Conservation (phyloP, 2,888 invertebrate species). For the Sycophila texana region DNA sequence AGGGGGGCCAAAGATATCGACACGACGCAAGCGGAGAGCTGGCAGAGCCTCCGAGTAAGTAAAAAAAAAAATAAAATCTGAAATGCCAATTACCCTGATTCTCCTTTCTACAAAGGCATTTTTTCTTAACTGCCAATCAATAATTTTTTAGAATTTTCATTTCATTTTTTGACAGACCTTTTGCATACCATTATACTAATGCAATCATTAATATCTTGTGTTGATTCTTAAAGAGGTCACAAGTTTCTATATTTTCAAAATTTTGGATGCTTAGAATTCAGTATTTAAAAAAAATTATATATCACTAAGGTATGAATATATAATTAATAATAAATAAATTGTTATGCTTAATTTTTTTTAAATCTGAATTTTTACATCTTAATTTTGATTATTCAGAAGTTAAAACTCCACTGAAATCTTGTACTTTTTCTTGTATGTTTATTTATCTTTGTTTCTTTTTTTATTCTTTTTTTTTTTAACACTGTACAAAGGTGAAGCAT, state of each 20-base stretch:
- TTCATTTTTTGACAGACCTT: slow-evolving; percentile 46
- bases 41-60: slow-evolving; percentile 76
- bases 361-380: slow-evolving; percentile 3
- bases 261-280: background rate
- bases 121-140: slow-evolving; percentile 36
- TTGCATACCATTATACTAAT: slow-evolving; percentile 51
- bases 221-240: slow-evolving; percentile 28
- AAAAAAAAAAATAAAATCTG: slow-evolving; percentile 64
- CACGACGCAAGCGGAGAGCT: slow-evolving; percentile 77
- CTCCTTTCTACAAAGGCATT: slow-evolving; percentile 50
- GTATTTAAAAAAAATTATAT: background rate
- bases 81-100: slow-evolving; percentile 50
- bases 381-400: slow-evolving; percentile 35
- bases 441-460: slow-evolving; percentile 26
- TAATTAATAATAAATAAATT: background rate
- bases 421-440: slow-evolving; percentile 21
- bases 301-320: background rate
- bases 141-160: slow-evolving; percentile 37
- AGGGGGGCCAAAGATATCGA: slow-evolving; percentile 80
- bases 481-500: slow-evolving; percentile 48
- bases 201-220: slow-evolving; percentile 38
- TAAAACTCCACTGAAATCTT: slow-evolving; percentile 11
- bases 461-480: slow-evolving; percentile 19
- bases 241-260: slow-evolving; percentile 18
- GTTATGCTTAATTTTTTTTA: background rate